A percentile compares a stretch with the other conserved stretches of the same genome.
These are phyloP conservation scores for Cotesia vestalis DNA, from an alignment of 1,140 invertebrate species.

Conservation along the genomic window DNA sequence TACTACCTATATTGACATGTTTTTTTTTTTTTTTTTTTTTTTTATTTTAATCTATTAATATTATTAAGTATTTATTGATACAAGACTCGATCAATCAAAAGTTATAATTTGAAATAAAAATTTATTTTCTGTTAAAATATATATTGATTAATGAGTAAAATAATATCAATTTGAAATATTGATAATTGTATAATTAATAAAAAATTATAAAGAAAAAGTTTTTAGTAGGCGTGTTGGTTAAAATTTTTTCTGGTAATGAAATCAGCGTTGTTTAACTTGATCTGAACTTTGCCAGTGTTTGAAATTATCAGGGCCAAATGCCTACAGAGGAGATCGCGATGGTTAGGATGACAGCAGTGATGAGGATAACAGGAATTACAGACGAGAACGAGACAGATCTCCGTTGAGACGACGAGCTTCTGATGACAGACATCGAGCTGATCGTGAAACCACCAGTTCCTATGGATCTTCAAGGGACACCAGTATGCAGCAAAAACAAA, in stretches of 20 bases:
- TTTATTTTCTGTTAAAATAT: no score
- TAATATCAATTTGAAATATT: no score
- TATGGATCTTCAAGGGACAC: slow-evolving; percentile 45
- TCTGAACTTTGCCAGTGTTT: slow-evolving; percentile 71
- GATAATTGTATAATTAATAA: no score
- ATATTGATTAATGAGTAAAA: no score
- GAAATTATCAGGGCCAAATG: slow-evolving; percentile 68
- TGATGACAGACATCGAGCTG: slow-evolving; percentile 45
- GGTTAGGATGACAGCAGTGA: slow-evolving; percentile 50
- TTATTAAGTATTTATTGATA: no score
- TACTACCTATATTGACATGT: no score
- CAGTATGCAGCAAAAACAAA: slow-evolving; percentile 50
- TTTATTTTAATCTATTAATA: no score
- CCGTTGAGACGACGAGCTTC: slow-evolving; percentile 50
- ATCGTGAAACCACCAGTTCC: slow-evolving; percentile 44
- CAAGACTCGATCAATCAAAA: no score
- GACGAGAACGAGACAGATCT: slow-evolving; percentile 55
- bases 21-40: no score
- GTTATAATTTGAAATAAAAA: no score
- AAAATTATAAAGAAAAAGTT: no score
- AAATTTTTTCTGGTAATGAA: slow-evolving; percentile 62
- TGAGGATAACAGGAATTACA: slow-evolving; percentile 44
- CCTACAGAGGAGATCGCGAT: slow-evolving; percentile 56
- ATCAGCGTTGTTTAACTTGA: slow-evolving; percentile 65
- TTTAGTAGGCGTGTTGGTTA: slow-evolving; percentile 48